Base-by-base conservation (phyloP, 2,113 vertebrate genomes). In the Notiomystis cincta region DNA sequence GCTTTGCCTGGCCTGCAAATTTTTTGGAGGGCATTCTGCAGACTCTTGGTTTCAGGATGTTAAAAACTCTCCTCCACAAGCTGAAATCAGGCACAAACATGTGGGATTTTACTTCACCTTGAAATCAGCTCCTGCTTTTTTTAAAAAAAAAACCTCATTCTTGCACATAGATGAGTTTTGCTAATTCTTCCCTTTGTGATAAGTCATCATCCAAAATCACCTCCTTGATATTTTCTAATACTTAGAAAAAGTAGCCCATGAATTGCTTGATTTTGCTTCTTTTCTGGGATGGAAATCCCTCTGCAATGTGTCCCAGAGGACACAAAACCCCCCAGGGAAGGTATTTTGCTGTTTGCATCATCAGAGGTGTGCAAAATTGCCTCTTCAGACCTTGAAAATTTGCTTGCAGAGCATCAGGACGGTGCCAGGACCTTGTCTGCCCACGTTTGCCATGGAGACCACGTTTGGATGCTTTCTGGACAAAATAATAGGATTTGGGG, bases 321-420 rank as follows among this genome's bases (percentile, higher is more conserved):
- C 56, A 84, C 6, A 4, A 0, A 40, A 65, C 1, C 19, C 37
- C 25, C 7, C 0, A 3, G 17, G 40, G 28, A 89, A 83, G n/a
- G 30, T 19, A 15, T 61, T 84, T 58, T 37, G 58, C n/a, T 86
- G 16, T 77, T 72, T 69, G 22, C 42, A 69, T 37, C 31, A 47
- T 28, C 28, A 53, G 23, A 64, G 6, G 4, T 22, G 22, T 1
- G 0, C 4, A 28, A 40, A 87, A 66, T 9, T 53, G 42, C 51
- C 40, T 51, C 60, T 81, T 78, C 20, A 51, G 30, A 44, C 28
- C 28, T 37, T 38, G 40, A 89, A 38, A 70, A 53, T 30, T 12
- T 40, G 17, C 19, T 73, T 50, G 25, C 4, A 0, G 3, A 27
- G 30, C 58, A 51, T 25, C 24, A n/a, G 48, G 45, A 48, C 5